Evolutionary conservation across 1,140 invertebrate species (phyloP), one percentile per base, ranked within the genome.

Genomic region (Drosophila rufa): DNA sequence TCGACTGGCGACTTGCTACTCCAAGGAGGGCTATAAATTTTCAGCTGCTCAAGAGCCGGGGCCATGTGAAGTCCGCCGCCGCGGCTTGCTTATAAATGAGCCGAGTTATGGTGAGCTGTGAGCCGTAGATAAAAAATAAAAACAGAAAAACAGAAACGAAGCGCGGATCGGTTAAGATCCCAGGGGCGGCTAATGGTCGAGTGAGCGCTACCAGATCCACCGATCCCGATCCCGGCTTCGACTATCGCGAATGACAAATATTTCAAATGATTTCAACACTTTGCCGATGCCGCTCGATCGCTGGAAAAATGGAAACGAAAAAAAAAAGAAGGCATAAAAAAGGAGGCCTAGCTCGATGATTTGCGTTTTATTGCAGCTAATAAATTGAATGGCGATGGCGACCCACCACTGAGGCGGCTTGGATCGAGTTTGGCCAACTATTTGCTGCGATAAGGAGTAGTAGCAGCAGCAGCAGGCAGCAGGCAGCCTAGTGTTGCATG

Each of bases 231-330:
- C 33, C 33, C 9, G 8, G 33, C 33, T 9, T 33, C 38, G 62
- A 51, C 80, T 89, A 87, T 87, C 85, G 61, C 69, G 59, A 76
- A 89, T 89, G 85, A 89, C 85, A 89, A 89, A 89, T 89, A 89
- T 89, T 89, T 89, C 85, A 89, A 90, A 89, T 89, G 86, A 89
- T 89, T 89, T 89, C 85, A 89, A 89, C 85, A 89, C 85, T 89
- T 89, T 89, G 84, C 82, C 82, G 77, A 61, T 69, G 62, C 36
- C 61, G 56, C 42, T 17, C 17, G 25, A 56, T 53, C 50, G 50
- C 50, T 56, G 53, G 36, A 56, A 40, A 56, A 53, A 36, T 36
- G 33, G 19, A 47, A 47, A 47, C 22, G 19, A 19, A 7, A 38
- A 38, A 4, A 7, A 7, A 6, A 2, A 1, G 14, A 5, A 46